Percentiles rank a stretch among this genome's conserved stretches.
Evolutionary conservation across 2,797 vertebrate genomes (phyloP).

Genomic region (Austrolebias charrua): DNA sequence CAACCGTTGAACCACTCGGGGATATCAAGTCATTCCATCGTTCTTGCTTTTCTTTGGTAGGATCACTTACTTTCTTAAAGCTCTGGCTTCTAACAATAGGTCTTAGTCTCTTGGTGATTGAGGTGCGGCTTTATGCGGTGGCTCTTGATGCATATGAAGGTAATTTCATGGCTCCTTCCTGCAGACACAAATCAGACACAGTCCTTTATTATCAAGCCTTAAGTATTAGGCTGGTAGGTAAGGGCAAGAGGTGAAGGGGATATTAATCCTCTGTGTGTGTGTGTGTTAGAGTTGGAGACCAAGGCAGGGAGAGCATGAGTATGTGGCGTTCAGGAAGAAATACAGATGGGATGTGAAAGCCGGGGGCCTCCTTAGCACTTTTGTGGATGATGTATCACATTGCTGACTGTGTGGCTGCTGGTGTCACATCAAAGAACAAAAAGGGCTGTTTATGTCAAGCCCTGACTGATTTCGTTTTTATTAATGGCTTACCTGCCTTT

Average conservation of each 20-base stretch:
- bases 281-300: conserved; percentile 35
- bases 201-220: conserved; percentile 71
- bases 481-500: conserved; percentile 70
- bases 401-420: conserved; percentile 59
- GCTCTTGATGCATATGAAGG: conserved; percentile 66
- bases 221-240: conserved; percentile 63
- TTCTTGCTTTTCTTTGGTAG: conserved; percentile 46
- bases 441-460: conserved; percentile 79
- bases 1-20: conserved; percentile 52
- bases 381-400: conserved; percentile 57
- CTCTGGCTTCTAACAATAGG: conserved; percentile 61
- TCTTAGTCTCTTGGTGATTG: conserved; percentile 69
- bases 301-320: too few relatives aligned
- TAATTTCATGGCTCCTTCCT: conserved; percentile 78
- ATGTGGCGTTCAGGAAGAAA: conserved; percentile 44
- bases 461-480: conserved; percentile 76
- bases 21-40: conserved; percentile 63
- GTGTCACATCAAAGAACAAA: conserved; percentile 79
- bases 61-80: conserved; percentile 65
- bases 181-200: conserved; percentile 73
- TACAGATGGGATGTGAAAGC: conserved; percentile 21
- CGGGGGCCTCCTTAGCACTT: conserved; percentile 15
- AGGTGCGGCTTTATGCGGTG: conserved; percentile 63
- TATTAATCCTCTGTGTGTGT: conserved; percentile 60
- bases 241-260: conserved; percentile 53